Base-by-base conservation (phyloP, 2,113 vertebrate species). In the Pedetes capensis region DNA sequence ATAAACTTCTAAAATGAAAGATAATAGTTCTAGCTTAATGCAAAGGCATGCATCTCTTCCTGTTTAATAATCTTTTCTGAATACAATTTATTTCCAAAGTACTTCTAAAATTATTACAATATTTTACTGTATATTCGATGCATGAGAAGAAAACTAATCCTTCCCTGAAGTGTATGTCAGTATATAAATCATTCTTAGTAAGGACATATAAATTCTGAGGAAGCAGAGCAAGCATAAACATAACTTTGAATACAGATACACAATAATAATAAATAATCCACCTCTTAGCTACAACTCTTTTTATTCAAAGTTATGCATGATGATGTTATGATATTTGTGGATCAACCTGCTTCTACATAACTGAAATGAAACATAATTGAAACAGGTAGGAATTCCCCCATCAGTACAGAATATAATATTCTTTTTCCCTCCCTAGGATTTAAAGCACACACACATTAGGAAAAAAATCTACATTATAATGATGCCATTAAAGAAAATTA, bases 101-200 rank as follows among this genome's bases (percentile, higher is more conserved):
- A 20, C 17, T 91, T 97, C 66, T 3, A 8, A 74, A 84, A n/a
- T n/a, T 61, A 64, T 79, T 64, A 94, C 61, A 71, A 69, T 82
- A 80, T 81, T 94, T 95, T 80, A 87, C 17, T 93, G 0, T 53
- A 72, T 88, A 82, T 75, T 94, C 55, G 88, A 55, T 94, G n/a
- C n/a, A 68, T 44, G 8, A 94, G 5, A 49, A 83, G 8, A 81
- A 93, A 83, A 83, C 82, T n/a, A 79, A 16, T 9, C 27, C 5
- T 94, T 92, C 51, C 39, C 32, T 91, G 78, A 91, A 96, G n/a
- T 93, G 32, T 71, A 68, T 95, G 49, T 55, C 3, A 39, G 11
- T n/a, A 68, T 87, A 89, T 87, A 96, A 96, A 96, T 96, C 74
- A 83, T 37, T 96, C n/a, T 79, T 79, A 66, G 23, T 27, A 74